phyloP scores from a whole-genome alignment of 2,113 vertebrate genomes.

The Mesoclemmys tuberculata region DNA sequence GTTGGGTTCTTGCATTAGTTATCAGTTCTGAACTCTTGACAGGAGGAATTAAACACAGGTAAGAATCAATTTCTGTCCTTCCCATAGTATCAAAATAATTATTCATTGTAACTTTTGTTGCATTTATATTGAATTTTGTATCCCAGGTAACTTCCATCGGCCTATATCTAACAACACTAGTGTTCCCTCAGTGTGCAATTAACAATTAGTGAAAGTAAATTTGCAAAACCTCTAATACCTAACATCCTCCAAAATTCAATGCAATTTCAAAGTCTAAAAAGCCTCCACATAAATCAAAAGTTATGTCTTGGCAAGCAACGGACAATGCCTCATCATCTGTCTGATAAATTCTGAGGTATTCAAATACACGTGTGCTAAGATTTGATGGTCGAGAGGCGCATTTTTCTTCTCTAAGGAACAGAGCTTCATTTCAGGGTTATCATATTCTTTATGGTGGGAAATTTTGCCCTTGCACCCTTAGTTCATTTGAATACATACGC shows the following conservation, averaged over 20 bases:
- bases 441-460: not conserved
- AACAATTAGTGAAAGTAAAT: no score
- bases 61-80: not conserved
- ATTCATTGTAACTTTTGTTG: not conserved
- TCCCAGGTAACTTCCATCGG: not conserved
- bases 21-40: constrained; percentile 18
- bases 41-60: constrained; percentile 15
- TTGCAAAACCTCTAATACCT: no score
- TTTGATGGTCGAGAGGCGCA: not conserved
- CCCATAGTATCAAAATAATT: not conserved
- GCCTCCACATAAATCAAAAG: not conserved
- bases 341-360: not conserved
- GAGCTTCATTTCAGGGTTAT: not conserved
- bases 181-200: not conserved
- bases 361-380: not conserved
- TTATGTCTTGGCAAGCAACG: not conserved
- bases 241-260: not conserved
- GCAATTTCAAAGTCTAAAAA: not conserved
- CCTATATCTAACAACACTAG: not conserved
- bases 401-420: not conserved
- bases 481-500: not conserved
- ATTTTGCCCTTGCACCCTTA: not conserved
- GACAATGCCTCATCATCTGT: not conserved
- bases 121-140: not conserved
- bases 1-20: constrained; percentile 60